These are phyloP conservation scores for Holcopasites calliopsidis DNA, from an alignment of 1,140 invertebrate genomes.

Conservation along the genomic window DNA sequence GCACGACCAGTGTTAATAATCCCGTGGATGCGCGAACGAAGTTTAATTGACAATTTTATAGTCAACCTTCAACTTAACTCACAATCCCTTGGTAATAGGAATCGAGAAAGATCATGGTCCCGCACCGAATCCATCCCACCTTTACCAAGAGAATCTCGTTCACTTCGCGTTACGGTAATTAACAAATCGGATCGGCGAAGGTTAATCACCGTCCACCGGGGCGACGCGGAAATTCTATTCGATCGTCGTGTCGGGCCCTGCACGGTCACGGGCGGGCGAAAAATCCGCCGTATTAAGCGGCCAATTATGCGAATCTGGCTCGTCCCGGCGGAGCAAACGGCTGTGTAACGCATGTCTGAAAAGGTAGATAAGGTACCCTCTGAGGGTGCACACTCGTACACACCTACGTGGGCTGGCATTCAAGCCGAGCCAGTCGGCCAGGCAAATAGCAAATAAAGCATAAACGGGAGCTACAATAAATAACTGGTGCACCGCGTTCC, in stretches of 20 bases:
- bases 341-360: slow-evolving; percentile 40
- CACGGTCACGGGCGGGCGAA: neutral
- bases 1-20: neutral
- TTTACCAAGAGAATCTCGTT: slow-evolving; percentile 14
- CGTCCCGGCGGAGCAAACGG: slow-evolving; percentile 40
- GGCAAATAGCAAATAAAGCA: slow-evolving; percentile 75
- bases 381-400: slow-evolving; percentile 10
- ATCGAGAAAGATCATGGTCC: neutral
- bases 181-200: neutral
- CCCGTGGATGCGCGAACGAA: neutral
- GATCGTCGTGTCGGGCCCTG: neutral
- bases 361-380: slow-evolving; percentile 50
- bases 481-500: slow-evolving; percentile 67
- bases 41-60: slow-evolving; percentile 11
- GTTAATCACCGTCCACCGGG: neutral
- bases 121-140: too few species aligned
- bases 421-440: slow-evolving; percentile 35
- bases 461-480: slow-evolving; percentile 73
- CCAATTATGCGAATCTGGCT: slow-evolving; percentile 53
- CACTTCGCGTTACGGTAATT: slow-evolving; percentile 5
- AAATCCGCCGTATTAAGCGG: slow-evolving; percentile 38
- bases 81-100: neutral
- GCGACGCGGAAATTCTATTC: neutral
- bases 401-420: slow-evolving; percentile 39
- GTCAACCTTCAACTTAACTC: too few species aligned